Base-by-base conservation (phyloP, 2,888 invertebrate species). In the Artemia sinica region DNA sequence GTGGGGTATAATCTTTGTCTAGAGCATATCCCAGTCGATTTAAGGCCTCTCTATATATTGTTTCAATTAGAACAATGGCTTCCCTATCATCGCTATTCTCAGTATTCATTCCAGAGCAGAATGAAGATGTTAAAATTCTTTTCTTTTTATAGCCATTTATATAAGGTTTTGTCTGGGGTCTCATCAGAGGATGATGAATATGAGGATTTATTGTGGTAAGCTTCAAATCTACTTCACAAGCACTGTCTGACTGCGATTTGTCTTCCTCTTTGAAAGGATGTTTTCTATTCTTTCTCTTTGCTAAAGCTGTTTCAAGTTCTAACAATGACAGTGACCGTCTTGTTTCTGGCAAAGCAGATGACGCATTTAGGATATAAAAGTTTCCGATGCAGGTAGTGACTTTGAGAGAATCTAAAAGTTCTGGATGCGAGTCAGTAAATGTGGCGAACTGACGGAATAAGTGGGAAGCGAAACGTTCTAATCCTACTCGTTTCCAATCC, bases 401-500 rank as follows among this genome's bases (percentile, higher is more conserved):
- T 12, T 67, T n/a, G 8, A 67, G 50, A 14, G 41, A 49, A 8
- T 67, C 50, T 50, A 67, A 18, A 18, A 67, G 28, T n/a, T 48
- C 49, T 13, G 41, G 8, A 50, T 67, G 41, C n/a, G 14, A 12
- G 49, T 49, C 28, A 63, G 67, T 41, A 11, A 67, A 49, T 8
- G 12, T 13, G 18, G 41, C 12, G 18, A 67, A n/a, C 49, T 67
- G 67, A 6, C 28, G 67, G 28, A 28, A 28, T 11, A 18, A 13
- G 50, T 67, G 51, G n/a, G 67, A 41, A 18, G n/a, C 49, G 48
- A 67, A 67, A 49, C 49, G 41, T 14, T 67, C 67, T 50, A 67
- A 50, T n/a, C 49, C 67, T 12, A 67, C n/a, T 11, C 13, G 18
- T 12, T 50, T 48, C 67, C 67, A 67, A 50, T 67, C 67, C 8